Conservation (phyloP, 2,888 invertebrate genomes). For the Acleris cristana region DNA sequence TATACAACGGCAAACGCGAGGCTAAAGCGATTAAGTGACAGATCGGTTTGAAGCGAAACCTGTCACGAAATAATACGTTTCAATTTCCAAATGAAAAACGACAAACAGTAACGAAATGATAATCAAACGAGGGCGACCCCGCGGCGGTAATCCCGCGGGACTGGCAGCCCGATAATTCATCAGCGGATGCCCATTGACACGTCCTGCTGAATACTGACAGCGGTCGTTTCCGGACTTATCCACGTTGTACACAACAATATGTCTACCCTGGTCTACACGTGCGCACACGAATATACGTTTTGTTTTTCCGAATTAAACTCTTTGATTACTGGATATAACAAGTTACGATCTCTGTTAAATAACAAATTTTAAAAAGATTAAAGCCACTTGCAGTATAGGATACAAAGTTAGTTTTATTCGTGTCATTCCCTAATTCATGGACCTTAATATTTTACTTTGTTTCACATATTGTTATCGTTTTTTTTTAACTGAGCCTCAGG, state of each 20-base stretch:
- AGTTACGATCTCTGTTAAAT: constrained; percentile 6
- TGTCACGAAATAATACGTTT: neutral
- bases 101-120: constrained; percentile 25
- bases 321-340: constrained; percentile 24
- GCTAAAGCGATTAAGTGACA: no score
- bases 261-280: constrained; percentile 11
- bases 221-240: constrained; percentile 48
- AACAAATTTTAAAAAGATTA: no score
- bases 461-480: no score
- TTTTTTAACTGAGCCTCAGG: no score
- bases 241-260: constrained; percentile 44
- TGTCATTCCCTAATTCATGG: no score
- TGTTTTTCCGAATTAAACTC: constrained; percentile 30
- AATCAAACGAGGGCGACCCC: constrained; percentile 31
- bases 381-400: no score
- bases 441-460: no score
- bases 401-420: no score
- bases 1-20: no score
- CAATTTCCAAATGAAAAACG: constrained; percentile 29
- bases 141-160: constrained; percentile 39
- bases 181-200: constrained; percentile 52
- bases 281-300: constrained; percentile 1
- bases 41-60: neutral
- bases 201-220: constrained; percentile 53
- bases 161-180: constrained; percentile 49